These are phyloP conservation scores for Laupala kohalensis DNA, from an alignment of 1,140 invertebrate species.

Conservation along the genomic window DNA sequence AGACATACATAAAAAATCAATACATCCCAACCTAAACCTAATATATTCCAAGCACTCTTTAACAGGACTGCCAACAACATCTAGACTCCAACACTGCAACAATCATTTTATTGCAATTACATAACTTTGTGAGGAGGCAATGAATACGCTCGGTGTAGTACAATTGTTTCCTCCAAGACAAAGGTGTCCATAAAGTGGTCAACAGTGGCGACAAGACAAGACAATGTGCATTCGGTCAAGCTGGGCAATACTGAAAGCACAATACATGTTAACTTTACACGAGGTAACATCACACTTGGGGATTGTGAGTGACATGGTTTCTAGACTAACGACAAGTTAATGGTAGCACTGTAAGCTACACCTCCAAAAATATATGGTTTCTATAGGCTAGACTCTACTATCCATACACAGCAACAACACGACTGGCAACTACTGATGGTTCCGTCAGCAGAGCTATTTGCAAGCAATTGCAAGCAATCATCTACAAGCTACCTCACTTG, in stretches of 20 bases:
- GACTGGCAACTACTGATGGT: constrained; percentile 15
- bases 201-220: constrained; percentile 12
- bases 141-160: constrained; percentile 1
- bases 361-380: constrained; percentile 11
- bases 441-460: constrained; percentile 16
- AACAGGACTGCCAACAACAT: constrained; percentile 4
- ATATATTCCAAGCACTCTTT: not conserved
- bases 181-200: constrained; percentile 19
- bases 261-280: constrained; percentile 15
- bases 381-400: constrained; percentile 13
- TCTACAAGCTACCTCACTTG: constrained; percentile 17
- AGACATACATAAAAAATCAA: not conserved
- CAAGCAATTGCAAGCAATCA: constrained; percentile 17
- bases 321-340: constrained; percentile 12
- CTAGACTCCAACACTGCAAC: constrained; percentile 2
- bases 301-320: constrained; percentile 14
- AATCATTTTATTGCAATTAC: constrained; percentile 1
- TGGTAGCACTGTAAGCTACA: constrained; percentile 13
- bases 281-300: constrained; percentile 13
- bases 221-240: constrained; percentile 15
- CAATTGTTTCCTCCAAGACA: constrained; percentile 10
- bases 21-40: constrained; percentile 3
- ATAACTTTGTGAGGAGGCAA: constrained; percentile 3
- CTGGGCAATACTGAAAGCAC: constrained; percentile 15
- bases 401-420: constrained; percentile 17